phyloP scores from a whole-genome alignment of 2,797 vertebrate genomes.

The Arrhamphus sclerolepis region DNA sequence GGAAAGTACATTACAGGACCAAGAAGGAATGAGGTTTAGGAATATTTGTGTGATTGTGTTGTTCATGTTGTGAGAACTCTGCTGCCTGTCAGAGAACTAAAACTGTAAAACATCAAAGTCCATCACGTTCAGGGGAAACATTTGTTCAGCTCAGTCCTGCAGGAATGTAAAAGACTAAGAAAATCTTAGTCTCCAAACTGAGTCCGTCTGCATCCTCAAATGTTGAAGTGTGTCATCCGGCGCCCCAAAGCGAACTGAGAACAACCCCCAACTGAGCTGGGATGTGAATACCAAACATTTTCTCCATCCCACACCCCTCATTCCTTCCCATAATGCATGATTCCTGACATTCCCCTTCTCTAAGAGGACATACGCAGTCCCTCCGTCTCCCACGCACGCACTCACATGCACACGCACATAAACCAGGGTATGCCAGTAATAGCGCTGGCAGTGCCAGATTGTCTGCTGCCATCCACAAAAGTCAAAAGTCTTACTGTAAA shows the following conservation, averaged over 20 bases:
- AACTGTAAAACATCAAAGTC: not conserved
- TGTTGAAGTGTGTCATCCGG: not conserved
- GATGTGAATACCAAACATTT: slow-evolving; percentile 57
- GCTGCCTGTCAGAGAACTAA: not conserved
- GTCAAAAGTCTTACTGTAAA: slow-evolving; percentile 2
- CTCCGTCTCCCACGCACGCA: not conserved
- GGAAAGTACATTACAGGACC: not conserved
- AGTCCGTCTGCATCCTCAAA: not conserved
- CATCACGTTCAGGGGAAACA: too few relatives aligned
- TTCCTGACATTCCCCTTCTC: slow-evolving; percentile 33
- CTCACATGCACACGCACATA: slow-evolving; percentile 8
- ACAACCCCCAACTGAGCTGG: slow-evolving; percentile 18
- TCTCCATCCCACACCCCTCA: slow-evolving; percentile 46
- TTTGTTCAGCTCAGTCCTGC: too few relatives aligned
- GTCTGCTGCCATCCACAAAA: slow-evolving; percentile 27
- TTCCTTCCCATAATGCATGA: slow-evolving; percentile 61
- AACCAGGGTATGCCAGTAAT: slow-evolving; percentile 34
- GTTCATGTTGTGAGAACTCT: not conserved
- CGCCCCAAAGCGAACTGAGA: not conserved
- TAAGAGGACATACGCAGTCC: not conserved
- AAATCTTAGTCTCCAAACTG: too few relatives aligned
- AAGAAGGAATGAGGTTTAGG: slow-evolving; percentile 1
- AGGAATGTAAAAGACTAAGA: too few relatives aligned
- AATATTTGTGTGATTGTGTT: slow-evolving; percentile 1
- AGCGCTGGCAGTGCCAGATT: slow-evolving; percentile 41